Evolutionary conservation across 2,113 vertebrate genomes (phyloP), one percentile per base, ranked within the genome.

Genomic region (Beaufortia kweichowensis): DNA sequence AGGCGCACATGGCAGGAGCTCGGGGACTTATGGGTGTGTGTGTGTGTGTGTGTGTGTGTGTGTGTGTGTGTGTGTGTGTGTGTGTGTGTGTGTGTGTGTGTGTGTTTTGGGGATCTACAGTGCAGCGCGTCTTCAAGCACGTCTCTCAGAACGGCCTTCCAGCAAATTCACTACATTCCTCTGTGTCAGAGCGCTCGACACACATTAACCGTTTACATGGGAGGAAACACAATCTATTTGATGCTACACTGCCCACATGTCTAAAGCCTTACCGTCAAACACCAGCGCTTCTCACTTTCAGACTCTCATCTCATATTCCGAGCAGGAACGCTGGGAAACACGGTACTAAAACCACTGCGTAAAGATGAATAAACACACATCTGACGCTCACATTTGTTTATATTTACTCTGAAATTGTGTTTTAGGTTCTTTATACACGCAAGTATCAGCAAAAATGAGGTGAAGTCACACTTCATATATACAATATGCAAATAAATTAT

Each of bases 211-310:
- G 77, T 88, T 90, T 90, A 90, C 91, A 91, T 90, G 86, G 81
- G 88, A 91, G 90, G 89, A 91, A 91, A 91, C 90, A 90, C 90
- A 91, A 89, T 90, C 90, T 88, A 91, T 93, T 91, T 91, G 90
- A 91, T 90, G 91, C 89, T 91, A 91, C 88, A 85, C 88, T 91
- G 90, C 88, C 85, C 90, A 89, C 90, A 88, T 87, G 87, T 88
- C 87, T 85, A 83, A 78, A 85, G 84, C 84, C 82, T 82, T 88
- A 85, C 87, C 89, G 86, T 84, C 82, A 84, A 76, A 57, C 87
- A 60, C 82, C 84, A 89, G 87, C 19, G 66, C 90, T 85, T 86
- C 87, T 84, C 86, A 84, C 85, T 86, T 88, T 88, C 89, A 91
- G 87, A 92, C 88, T 91, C 89, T 84, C 86, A 89, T 91, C 90